Conservation (phyloP, 92 coral and sea anemone species). For the Porites rus region DNA sequence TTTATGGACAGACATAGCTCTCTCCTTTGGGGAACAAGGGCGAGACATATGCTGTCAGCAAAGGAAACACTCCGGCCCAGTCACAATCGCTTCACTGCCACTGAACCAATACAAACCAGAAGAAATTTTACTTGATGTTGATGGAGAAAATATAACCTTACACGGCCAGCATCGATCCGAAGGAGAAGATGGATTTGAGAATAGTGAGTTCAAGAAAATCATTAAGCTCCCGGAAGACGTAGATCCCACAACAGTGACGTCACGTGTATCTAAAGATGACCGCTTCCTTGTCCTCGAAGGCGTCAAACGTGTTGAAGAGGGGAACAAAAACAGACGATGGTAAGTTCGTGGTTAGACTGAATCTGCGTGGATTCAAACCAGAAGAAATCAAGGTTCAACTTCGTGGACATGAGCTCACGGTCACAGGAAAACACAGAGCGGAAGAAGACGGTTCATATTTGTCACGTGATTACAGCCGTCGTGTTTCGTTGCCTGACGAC, state of each 20-base stretch:
- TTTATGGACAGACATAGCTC: constrained; percentile 15
- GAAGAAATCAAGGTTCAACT: constrained; percentile 14
- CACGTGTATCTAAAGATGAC: constrained; percentile 54
- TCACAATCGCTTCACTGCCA: constrained; percentile 49
- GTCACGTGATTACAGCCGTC: constrained; percentile 47
- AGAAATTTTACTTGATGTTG: constrained; percentile 59
- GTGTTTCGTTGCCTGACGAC: constrained; percentile 45
- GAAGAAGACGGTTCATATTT: constrained; percentile 43
- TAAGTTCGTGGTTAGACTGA: constrained; percentile 5
- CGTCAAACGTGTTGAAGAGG: neutral
- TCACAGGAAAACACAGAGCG: neutral
- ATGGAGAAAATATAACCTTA: constrained; percentile 48
- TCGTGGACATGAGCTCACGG: neutral
- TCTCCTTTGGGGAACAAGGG: neutral
- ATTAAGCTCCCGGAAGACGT: constrained; percentile 55
- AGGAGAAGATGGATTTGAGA: constrained; percentile 52
- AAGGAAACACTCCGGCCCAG: neutral
- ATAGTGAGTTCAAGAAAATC: constrained; percentile 52
- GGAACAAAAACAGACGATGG: neutral
- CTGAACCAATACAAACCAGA: constrained; percentile 50
- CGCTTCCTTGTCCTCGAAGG: constrained; percentile 49
- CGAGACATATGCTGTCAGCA: neutral
- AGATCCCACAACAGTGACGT: constrained; percentile 55
- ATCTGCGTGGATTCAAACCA: constrained; percentile 23
- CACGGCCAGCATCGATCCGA: constrained; percentile 58